These are phyloP conservation scores for Heteromyza rotundicornis DNA, from an alignment of 2,888 invertebrate species.

Conservation along the genomic window DNA sequence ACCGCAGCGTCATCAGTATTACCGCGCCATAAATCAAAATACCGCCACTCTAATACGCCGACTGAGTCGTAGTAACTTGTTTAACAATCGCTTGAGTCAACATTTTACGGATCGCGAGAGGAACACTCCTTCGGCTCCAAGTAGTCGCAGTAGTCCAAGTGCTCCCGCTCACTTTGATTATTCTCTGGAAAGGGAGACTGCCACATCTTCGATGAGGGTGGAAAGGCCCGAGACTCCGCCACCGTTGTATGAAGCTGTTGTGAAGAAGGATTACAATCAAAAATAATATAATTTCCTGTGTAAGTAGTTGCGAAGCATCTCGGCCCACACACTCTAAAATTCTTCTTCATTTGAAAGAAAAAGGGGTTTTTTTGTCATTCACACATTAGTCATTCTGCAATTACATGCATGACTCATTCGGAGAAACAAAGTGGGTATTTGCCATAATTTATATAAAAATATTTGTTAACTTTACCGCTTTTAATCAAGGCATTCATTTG, in stretches of 20 bases:
- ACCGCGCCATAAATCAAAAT: constrained; percentile 57
- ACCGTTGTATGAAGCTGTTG: constrained; percentile 56
- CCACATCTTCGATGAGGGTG: constrained; percentile 12
- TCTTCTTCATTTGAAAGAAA: no score
- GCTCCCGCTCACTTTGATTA: neutral
- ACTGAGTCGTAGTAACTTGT: constrained; percentile 58
- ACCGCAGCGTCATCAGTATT: constrained; percentile 57
- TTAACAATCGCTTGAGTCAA: constrained; percentile 50
- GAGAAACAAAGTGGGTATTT: no score
- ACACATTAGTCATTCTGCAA: no score
- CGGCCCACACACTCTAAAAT: no score
- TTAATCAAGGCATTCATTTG: no score
- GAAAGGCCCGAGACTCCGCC: constrained; percentile 57
- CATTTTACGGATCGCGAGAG: constrained; percentile 44
- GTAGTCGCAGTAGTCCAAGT: constrained; percentile 8
- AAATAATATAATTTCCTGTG: no score
- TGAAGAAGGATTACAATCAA: constrained; percentile 39
- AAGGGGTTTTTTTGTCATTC: no score
- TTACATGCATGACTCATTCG: no score
- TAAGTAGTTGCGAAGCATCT: no score
- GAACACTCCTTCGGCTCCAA: constrained; percentile 25
- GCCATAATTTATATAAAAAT: no score
- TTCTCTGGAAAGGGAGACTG: neutral
- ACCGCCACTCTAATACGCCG: constrained; percentile 59
- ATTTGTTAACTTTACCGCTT: no score